Percentiles rank a stretch among this genome's conserved stretches.
Conservation (phyloP, 1,140 invertebrate genomes). For the Drosophila ironensis region DNA sequence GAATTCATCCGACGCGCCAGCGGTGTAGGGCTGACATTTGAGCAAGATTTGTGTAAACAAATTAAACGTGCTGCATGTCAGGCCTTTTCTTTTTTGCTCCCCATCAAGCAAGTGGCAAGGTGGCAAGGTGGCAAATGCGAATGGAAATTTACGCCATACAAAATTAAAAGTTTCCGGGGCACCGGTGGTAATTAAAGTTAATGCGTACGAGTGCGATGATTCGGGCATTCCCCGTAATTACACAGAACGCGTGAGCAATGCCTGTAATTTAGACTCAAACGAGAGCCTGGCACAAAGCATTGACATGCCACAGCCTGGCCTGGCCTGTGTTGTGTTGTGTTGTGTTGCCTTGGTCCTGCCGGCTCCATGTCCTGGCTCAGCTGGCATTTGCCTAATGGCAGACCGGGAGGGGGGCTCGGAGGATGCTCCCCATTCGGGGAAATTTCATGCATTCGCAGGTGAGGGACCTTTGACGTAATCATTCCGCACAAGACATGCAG, state of each 20-base stretch:
- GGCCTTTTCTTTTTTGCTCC: constrained; percentile 12
- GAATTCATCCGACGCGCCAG: constrained; percentile 30
- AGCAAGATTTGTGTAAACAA: constrained; percentile 69
- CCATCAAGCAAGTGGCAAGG: constrained; percentile 45
- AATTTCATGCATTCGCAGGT: constrained; percentile 62
- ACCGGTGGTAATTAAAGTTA: constrained; percentile 46
- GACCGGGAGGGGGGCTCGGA: neutral
- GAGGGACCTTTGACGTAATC: constrained; percentile 35
- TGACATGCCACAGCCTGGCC: constrained; percentile 10
- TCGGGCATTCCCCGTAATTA: constrained; percentile 38
- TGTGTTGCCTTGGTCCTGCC: neutral
- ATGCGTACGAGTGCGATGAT: constrained; percentile 23
- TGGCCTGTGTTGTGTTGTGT: no score
- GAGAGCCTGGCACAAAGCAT: constrained; percentile 35
- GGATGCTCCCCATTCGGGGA: constrained; percentile 8
- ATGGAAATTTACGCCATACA: constrained; percentile 30
- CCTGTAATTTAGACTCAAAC: constrained; percentile 41
- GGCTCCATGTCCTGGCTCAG: neutral
- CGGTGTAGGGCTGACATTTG: constrained; percentile 24
- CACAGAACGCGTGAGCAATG: constrained; percentile 59
- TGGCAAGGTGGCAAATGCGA: constrained; percentile 46
- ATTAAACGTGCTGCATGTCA: constrained; percentile 47
- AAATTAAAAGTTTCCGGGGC: constrained; percentile 43
- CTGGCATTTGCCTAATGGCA: constrained; percentile 4
- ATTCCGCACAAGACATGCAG: neutral